Conservation (phyloP, 2,888 invertebrate species). For the Hipparchia sbordonii region DNA sequence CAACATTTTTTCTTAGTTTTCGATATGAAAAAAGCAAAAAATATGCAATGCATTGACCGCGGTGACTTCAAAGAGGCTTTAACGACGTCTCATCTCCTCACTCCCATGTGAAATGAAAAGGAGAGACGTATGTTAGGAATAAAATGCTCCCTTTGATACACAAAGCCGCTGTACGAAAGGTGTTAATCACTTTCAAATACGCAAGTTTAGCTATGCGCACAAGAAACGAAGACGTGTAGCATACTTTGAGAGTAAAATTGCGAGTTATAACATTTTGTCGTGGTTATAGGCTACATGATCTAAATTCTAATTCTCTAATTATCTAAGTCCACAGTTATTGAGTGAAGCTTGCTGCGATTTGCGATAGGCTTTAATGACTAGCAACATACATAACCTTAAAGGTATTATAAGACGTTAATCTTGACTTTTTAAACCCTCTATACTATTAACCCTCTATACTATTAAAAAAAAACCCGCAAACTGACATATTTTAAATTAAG, state of each 20-base stretch:
- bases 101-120: constrained; percentile 41
- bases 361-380: not conserved
- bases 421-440: no score
- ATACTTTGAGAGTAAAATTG: constrained; percentile 17
- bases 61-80: constrained; percentile 73
- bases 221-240: constrained; percentile 14
- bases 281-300: constrained; percentile 5
- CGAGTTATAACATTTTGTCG: constrained; percentile 15
- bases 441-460: no score
- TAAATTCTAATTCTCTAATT: not conserved
- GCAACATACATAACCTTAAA: not conserved
- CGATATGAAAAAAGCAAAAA: constrained; percentile 70
- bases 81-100: constrained; percentile 60
- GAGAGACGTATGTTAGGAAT: constrained; percentile 44
- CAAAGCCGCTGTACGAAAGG: constrained; percentile 51
- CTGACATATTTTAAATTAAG: no score
- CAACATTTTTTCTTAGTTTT: constrained; percentile 73
- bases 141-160: constrained; percentile 62
- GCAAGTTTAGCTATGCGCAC: constrained; percentile 24
- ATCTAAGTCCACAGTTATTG: not conserved
- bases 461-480: no score
- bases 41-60: constrained; percentile 72
- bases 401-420: not conserved
- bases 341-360: not conserved
- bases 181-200: constrained; percentile 39